phyloP scores from a whole-genome alignment of 2,888 invertebrate genomes.

The Drosophila prostipennis region DNA sequence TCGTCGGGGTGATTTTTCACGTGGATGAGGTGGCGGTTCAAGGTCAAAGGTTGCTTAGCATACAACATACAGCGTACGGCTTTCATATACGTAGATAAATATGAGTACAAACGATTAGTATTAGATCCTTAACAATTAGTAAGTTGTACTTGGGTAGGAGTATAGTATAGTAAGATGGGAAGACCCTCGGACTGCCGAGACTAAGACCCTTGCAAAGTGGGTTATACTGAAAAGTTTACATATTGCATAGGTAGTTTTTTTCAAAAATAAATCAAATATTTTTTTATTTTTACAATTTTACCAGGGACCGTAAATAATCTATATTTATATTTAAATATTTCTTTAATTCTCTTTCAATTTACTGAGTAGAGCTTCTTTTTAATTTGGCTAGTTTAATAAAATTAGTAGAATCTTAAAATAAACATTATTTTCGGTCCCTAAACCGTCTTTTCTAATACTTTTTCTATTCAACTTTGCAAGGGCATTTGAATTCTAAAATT shows the following conservation, averaged over 20 bases:
- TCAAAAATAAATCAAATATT: too few relatives aligned
- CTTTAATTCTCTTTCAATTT: too few relatives aligned
- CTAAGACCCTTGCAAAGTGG: constrained; percentile 4
- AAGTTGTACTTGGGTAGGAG: constrained; percentile 38
- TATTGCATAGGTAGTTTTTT: too few relatives aligned
- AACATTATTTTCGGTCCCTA: too few relatives aligned
- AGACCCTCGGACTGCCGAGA: constrained; percentile 16
- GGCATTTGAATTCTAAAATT: background rate
- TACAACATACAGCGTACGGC: constrained; percentile 2
- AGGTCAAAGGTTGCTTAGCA: constrained; percentile 1
- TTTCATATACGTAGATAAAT: constrained; percentile 15
- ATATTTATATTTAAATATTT: too few relatives aligned
- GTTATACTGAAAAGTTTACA: background rate
- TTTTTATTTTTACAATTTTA: too few relatives aligned
- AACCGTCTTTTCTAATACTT: too few relatives aligned
- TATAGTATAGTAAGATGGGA: constrained; percentile 5
- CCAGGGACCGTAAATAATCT: too few relatives aligned
- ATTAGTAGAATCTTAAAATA: too few relatives aligned
- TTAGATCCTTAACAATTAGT: constrained; percentile 22
- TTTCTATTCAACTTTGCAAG: constrained; percentile 1
- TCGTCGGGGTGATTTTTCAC: constrained; percentile 1
- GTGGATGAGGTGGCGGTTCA: background rate
- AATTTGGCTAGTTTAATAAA: too few relatives aligned
- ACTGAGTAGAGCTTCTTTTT: too few relatives aligned
- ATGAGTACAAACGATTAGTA: constrained; percentile 8